phyloP scores from a whole-genome alignment of 1,140 invertebrate species.

The Macrotrachela quadricornifera region DNA sequence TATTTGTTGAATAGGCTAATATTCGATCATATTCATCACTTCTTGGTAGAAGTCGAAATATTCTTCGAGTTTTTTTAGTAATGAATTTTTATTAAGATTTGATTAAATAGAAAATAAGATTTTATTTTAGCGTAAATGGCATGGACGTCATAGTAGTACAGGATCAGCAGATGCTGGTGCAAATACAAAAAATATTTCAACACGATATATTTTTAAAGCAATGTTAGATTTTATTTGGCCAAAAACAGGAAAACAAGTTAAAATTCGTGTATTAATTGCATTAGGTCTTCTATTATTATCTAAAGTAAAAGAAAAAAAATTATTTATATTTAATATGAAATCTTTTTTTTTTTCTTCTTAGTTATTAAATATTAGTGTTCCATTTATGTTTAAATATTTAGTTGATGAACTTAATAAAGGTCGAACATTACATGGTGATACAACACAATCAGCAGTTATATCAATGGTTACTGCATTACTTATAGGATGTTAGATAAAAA shows the following conservation, averaged over 20 bases:
- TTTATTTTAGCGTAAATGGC: too few species aligned
- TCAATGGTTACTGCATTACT: slow-evolving; percentile 48
- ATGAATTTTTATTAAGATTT: too few species aligned
- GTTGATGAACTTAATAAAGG: slow-evolving; percentile 63
- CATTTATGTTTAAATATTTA: slow-evolving; percentile 86
- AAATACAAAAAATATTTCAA: too few species aligned
- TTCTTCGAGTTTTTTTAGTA: background rate
- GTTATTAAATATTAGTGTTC: slow-evolving; percentile 69
- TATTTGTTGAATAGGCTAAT: too few species aligned
- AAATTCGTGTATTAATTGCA: slow-evolving; percentile 59
- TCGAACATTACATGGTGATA: too few species aligned
- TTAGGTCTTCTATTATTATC: slow-evolving; percentile 36
- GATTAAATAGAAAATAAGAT: too few species aligned
- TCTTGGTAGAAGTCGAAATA: slow-evolving; percentile 36
- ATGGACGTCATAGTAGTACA: too few species aligned
- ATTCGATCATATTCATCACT: slow-evolving; percentile 10
- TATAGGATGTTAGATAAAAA: slow-evolving; percentile 47
- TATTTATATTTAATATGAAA: background rate
- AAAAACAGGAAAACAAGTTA: slow-evolving; percentile 56
- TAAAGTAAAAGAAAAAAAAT: slow-evolving; percentile 25
- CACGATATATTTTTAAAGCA: too few species aligned
- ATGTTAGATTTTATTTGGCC: slow-evolving; percentile 91
- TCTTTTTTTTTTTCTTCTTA: slow-evolving; percentile 12
- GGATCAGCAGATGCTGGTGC: too few species aligned
- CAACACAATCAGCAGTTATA: too few species aligned